phyloP scores from a whole-genome alignment of 1,140 invertebrate genomes.

The Anoplolepis gracilipes region DNA sequence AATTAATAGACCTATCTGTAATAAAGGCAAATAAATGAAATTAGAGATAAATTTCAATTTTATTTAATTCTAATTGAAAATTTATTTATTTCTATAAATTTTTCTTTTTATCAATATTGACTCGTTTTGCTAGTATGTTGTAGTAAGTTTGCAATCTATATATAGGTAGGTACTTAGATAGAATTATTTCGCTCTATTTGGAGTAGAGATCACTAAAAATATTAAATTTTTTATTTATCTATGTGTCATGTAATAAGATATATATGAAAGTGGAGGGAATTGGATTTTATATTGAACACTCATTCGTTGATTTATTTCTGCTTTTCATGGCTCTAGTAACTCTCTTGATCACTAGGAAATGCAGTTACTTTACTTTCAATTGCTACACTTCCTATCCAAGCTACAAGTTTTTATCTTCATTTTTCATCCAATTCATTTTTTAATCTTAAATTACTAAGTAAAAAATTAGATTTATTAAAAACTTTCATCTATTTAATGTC shows the following conservation, averaged over 20 bases:
- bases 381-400: constrained; percentile 6
- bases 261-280: constrained; percentile 3
- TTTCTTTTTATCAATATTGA: not conserved
- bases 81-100: not conserved
- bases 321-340: not conserved
- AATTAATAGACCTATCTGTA: not conserved
- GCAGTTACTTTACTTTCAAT: constrained; percentile 13
- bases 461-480: not conserved
- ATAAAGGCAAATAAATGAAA: not conserved
- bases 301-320: constrained; percentile 36
- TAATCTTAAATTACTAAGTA: constrained; percentile 13
- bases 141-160: not conserved
- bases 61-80: not conserved
- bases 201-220: constrained; percentile 13
- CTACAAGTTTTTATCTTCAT: constrained; percentile 19
- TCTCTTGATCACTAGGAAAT: constrained; percentile 32
- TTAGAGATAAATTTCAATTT: not conserved
- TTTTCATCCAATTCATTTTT: not conserved
- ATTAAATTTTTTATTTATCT: constrained; percentile 49
- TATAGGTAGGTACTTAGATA: not conserved
- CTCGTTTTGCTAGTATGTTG: not conserved
- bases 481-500: too few relatives aligned
- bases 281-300: constrained; percentile 57
- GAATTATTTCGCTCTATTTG: constrained; percentile 21
- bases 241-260: constrained; percentile 31